Conservation (phyloP, 2,797 vertebrate genomes). For the Microctenopoma steveboyesi region DNA sequence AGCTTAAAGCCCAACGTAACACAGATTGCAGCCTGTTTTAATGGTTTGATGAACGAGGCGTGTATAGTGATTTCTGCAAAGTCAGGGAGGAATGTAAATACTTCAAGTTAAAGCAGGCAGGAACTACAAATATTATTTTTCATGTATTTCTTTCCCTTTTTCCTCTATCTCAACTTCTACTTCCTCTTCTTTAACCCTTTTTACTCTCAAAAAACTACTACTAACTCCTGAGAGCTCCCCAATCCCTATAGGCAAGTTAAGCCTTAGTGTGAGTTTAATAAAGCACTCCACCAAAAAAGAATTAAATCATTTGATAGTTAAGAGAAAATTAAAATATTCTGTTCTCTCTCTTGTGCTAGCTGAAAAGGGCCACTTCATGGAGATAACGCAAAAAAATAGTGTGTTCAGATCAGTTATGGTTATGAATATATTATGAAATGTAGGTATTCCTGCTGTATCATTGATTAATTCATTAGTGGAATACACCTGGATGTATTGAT, state of each 20-base stretch:
- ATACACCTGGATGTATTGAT: neutral
- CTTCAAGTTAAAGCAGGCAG: constrained; percentile 32
- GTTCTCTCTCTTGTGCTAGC: constrained; percentile 67
- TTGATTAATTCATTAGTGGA: neutral
- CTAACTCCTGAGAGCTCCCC: constrained; percentile 64
- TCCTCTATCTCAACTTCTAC: constrained; percentile 12
- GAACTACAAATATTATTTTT: constrained; percentile 31
- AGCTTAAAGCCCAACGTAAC: constrained; percentile 31
- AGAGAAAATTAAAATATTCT: constrained; percentile 58
- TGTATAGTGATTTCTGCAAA: neutral
- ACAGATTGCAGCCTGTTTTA: constrained; percentile 8
- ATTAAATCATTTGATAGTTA: constrained; percentile 73
- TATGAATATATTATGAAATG: neutral
- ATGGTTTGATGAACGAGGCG: neutral
- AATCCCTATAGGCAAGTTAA: constrained; percentile 62
- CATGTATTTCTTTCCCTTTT: constrained; percentile 23
- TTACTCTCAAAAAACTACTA: constrained; percentile 50
- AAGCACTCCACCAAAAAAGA: constrained; percentile 73
- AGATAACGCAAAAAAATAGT: neutral
- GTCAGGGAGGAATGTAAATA: constrained; percentile 35
- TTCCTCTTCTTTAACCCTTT: constrained; percentile 29
- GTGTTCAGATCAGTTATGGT: neutral
- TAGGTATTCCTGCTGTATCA: neutral
- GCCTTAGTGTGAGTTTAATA: constrained; percentile 46
- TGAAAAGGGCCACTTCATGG: constrained; percentile 54